phyloP scores from a whole-genome alignment of 1,140 invertebrate species.

The Eulimnadia texana region DNA sequence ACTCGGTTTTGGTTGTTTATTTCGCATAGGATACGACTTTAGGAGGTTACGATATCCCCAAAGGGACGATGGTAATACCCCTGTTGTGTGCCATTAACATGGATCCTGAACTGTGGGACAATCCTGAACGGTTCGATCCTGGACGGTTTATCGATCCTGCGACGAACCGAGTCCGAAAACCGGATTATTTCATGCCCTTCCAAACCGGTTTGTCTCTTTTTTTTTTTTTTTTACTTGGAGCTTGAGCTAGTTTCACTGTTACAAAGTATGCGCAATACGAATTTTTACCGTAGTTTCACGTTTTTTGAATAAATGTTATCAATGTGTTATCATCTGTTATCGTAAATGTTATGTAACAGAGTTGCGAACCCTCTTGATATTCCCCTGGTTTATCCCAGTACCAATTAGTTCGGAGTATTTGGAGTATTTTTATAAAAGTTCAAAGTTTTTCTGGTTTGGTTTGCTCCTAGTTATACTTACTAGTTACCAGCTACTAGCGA shows the following conservation, averaged over 20 bases:
- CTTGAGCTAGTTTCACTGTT: background rate
- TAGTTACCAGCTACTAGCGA: no score
- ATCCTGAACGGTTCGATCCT: conserved; percentile 56
- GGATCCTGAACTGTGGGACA: conserved; percentile 48
- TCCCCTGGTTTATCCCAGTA: no score
- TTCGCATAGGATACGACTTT: conserved; percentile 40
- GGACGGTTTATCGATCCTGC: conserved; percentile 51
- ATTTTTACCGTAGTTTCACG: no score
- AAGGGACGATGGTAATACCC: conserved; percentile 50
- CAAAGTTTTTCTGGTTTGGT: no score
- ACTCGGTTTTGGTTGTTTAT: background rate
- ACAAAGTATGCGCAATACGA: no score
- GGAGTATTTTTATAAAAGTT: no score
- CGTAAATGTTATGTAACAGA: no score
- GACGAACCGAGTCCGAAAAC: conserved; percentile 40
- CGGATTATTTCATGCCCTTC: conserved; percentile 64
- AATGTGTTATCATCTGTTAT: no score
- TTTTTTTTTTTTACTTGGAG: background rate
- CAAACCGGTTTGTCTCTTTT: conserved; percentile 45
- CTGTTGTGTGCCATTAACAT: conserved; percentile 72
- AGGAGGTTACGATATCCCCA: conserved; percentile 42
- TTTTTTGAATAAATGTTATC: no score
- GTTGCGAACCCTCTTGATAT: no score
- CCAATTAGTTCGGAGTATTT: no score
- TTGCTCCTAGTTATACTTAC: no score